Base-by-base conservation (phyloP, 2,888 invertebrate genomes). In the Abscondita cerata region DNA sequence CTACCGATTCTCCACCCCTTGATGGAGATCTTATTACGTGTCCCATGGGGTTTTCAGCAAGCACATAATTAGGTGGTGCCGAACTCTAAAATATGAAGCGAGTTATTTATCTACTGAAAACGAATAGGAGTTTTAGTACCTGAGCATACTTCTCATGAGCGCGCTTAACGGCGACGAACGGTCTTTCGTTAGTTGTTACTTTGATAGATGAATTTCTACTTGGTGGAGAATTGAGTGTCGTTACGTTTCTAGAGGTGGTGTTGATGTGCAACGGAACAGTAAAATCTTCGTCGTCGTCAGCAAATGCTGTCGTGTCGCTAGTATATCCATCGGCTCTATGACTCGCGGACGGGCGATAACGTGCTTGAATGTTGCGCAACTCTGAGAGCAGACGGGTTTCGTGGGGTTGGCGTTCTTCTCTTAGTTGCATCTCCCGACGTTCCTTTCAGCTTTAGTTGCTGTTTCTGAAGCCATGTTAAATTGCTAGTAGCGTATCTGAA, bases 401-500 rank as follows among this genome's bases (percentile, higher is more conserved):
- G 76, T 89, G 86, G 66, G 89, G 88, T 70, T 86, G 84, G 68
- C 89, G 85, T 78, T 91, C 90, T 74, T 89, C 89, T 65, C 89
- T 83, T 78, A 89, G 85, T 75, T 90, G 85, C 62, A 89, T 87
- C 76, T 92, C 92, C 72, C 88, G 85, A 70, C 90, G 85, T 71
- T 92, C 92, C n/a, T 50, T 91, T 86, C 46, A 93, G 83, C 77
- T 92, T 92, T 77, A 91, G 86, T 75, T 93, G 93, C 76, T 93
- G 93, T 68, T 89, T 84, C 79, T 92, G 92, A 64, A 93, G 83
- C 93, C 93, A 93, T 56, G 92, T 89, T 67, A 89, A 81, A 25
- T 79, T 78, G 53, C 70, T 73, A 54, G 72, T 73, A 38, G 73
- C 64, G 59, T 76, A 63, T 38, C 63, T 63, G 41, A 31, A 40